phyloP scores from a whole-genome alignment of 2,888 invertebrate species.

The Polydrusus cervinus region DNA sequence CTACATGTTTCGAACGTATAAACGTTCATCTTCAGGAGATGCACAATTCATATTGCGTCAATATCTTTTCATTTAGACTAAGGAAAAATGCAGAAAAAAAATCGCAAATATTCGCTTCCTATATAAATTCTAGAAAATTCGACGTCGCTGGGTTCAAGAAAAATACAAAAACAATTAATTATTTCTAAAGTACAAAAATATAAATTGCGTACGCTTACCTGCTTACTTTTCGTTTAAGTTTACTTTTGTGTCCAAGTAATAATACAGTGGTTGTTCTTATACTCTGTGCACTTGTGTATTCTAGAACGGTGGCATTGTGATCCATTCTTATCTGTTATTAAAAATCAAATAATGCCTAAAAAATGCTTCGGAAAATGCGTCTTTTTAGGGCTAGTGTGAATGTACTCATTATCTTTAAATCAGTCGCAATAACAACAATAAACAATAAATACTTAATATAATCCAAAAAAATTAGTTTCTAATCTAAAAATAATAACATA shows the following conservation, averaged over 20 bases:
- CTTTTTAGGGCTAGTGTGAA: neutral
- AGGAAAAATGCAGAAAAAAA: too few relatives aligned
- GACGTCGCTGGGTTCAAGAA: too few relatives aligned
- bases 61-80: too few relatives aligned
- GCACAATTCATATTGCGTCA: too few relatives aligned
- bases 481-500: slow-evolving; percentile 5
- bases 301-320: too few relatives aligned
- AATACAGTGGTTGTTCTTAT: neutral
- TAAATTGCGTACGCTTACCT: neutral
- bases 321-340: neutral
- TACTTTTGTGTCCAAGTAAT: neutral
- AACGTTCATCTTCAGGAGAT: too few relatives aligned
- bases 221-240: neutral
- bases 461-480: neutral
- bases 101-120: too few relatives aligned
- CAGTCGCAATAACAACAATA: slow-evolving; percentile 5
- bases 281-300: neutral
- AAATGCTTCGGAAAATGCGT: neutral
- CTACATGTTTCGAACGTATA: too few relatives aligned
- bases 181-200: too few relatives aligned
- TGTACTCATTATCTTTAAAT: neutral
- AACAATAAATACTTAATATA: neutral
- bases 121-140: too few relatives aligned
- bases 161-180: too few relatives aligned
- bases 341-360: neutral